Conservation (phyloP, 2,113 vertebrate species). For the Cyphomyrus discorhynchus region DNA sequence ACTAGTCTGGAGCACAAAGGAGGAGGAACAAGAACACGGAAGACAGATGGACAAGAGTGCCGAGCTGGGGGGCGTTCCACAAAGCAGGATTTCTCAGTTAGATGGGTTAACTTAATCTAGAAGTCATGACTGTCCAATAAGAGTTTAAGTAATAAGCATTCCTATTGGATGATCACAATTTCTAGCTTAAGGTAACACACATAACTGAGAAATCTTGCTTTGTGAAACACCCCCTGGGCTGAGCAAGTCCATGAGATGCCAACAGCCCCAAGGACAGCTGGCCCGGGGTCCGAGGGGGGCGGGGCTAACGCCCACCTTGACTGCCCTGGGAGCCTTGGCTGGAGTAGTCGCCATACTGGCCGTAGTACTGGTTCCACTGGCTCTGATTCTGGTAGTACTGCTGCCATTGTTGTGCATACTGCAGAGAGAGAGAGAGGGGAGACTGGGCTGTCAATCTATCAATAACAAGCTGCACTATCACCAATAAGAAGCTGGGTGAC, state of each 20-base stretch:
- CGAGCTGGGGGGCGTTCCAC: neutral
- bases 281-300: slow-evolving; percentile 17
- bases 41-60: neutral
- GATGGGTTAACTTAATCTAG: neutral
- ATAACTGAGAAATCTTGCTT: neutral
- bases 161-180: neutral
- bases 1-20: slow-evolving; percentile 9
- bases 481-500: neutral
- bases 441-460: neutral
- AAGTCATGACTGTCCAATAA: neutral
- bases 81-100: neutral
- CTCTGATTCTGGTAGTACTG: slow-evolving; percentile 90
- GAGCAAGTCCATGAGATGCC: neutral
- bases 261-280: neutral
- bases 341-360: slow-evolving; percentile 74
- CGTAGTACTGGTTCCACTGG: slow-evolving; percentile 89
- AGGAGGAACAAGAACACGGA: slow-evolving; percentile 4
- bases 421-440: slow-evolving; percentile 18
- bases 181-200: neutral
- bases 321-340: slow-evolving; percentile 64
- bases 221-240: neutral
- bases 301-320: slow-evolving; percentile 59
- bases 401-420: slow-evolving; percentile 89
- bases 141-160: neutral
- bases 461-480: neutral